These are phyloP conservation scores for Umimayanthus chanpuru DNA, from an alignment of 92 coral and sea anemone species.

Conservation along the genomic window DNA sequence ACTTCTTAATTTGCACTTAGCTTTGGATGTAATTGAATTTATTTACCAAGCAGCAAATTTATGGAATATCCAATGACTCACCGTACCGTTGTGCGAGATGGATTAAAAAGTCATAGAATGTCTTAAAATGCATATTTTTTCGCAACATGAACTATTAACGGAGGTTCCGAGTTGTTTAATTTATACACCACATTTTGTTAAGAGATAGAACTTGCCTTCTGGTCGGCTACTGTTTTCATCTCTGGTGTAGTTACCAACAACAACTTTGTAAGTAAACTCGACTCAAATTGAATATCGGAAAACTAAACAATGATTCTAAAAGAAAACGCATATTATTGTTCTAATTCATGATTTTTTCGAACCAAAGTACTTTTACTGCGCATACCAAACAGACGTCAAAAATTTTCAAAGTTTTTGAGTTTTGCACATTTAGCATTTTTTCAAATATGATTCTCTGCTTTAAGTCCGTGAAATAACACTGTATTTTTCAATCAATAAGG, in stretches of 20 bases:
- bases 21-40: neutral
- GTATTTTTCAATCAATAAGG: neutral
- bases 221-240: neutral
- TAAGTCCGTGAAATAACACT: neutral
- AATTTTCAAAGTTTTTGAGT: too few species aligned
- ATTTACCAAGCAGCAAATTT: neutral
- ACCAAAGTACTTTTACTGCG: neutral
- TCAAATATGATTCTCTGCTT: neutral
- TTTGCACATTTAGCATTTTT: neutral
- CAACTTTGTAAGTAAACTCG: neutral
- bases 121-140: neutral
- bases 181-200: neutral
- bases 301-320: too few species aligned
- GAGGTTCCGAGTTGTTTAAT: neutral
- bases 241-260: neutral
- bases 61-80: neutral
- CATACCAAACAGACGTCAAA: neutral
- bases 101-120: neutral
- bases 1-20: neutral
- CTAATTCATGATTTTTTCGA: neutral
- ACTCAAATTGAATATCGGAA: neutral
- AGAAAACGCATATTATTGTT: neutral
- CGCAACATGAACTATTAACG: neutral
- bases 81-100: neutral
- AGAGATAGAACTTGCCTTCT: neutral